Evolutionary conservation across 2,797 vertebrate species (phyloP).

Genomic region (Anguilla anguilla): DNA sequence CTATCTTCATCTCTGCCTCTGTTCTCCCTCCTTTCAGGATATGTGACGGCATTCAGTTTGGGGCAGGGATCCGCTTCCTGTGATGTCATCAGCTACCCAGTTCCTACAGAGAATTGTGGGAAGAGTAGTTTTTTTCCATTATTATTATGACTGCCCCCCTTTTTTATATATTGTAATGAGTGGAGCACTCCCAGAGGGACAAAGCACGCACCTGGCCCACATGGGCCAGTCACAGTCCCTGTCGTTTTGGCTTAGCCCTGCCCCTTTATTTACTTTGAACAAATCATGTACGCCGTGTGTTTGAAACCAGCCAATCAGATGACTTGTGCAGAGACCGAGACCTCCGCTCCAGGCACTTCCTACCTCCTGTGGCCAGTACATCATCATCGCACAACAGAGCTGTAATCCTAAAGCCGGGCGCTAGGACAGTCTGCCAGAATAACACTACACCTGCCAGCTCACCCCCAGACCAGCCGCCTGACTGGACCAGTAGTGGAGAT

Average conservation of each 20-base stretch:
- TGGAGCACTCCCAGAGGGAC: constrained; percentile 53
- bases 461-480: constrained; percentile 14
- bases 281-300: constrained; percentile 69
- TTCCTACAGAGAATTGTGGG: constrained; percentile 18
- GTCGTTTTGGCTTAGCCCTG: not conserved
- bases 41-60: constrained; percentile 96
- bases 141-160: constrained; percentile 30
- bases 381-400: not conserved
- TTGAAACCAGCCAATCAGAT: constrained; percentile 31
- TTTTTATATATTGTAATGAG: constrained; percentile 57
- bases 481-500: constrained; percentile 27
- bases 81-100: constrained; percentile 61
- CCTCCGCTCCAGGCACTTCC: not conserved
- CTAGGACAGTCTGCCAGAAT: constrained; percentile 24
- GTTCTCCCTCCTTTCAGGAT: constrained; percentile 74
- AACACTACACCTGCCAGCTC: not conserved
- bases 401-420: constrained; percentile 11
- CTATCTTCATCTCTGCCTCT: not conserved
- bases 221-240: not conserved
- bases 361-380: not conserved
- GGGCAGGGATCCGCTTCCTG: constrained; percentile 88
- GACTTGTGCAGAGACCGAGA: not conserved
- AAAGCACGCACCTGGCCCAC: constrained; percentile 59
- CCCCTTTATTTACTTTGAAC: not conserved
- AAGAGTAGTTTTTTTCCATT: constrained; percentile 35